Base-by-base conservation (phyloP, 1,140 invertebrate species). In the Spodoptera litura region DNA sequence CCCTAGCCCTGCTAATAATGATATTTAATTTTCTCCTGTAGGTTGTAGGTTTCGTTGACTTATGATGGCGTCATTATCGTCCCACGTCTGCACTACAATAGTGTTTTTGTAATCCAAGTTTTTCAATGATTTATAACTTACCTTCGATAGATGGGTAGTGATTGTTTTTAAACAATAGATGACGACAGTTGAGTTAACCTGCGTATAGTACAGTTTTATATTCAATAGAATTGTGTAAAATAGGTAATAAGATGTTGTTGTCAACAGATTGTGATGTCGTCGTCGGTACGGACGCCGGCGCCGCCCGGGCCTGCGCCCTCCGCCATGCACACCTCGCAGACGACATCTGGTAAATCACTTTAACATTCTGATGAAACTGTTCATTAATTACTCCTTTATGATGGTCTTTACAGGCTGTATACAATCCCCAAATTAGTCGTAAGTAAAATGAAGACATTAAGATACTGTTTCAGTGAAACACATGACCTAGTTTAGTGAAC, bases 321-420 rank as follows among this genome's bases (percentile, higher is more conserved):
- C 51, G 83, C 84, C 62, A 92, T 93, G 93, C 92, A 93, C 87
- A 89, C 89, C 31, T 92, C 91, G 66, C 92, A 94, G 81, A 91
- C 89, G 12, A 83, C 87, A 20, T 81, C 88, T 53, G 88, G 91
- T 92, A 84, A 70, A 79, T 81, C 53, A 52, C n/a, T 59, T 35
- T 66, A 55, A 15, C 12, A 56, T 53, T 44, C 10, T 53, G 25
- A 59, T 44, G 15, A 12, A 15, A 62, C 25, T n/a, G 4, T 15
- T 35, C 25, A 44, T 15, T 72, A 51, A 53, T 11, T 15, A 12
- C 64, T 27, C 11, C 38, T 44, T 44, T 9, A 8, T 27, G 49
- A 56, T 25, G 55, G 6, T 27, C 38, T 6, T 44, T 44, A 44
- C 38, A 44, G 38, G 4, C 6, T 44, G 38, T 8, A 44, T 44